Evolutionary conservation across 2,113 vertebrate genomes (phyloP).

Genomic region (Emydura subglobosa): DNA sequence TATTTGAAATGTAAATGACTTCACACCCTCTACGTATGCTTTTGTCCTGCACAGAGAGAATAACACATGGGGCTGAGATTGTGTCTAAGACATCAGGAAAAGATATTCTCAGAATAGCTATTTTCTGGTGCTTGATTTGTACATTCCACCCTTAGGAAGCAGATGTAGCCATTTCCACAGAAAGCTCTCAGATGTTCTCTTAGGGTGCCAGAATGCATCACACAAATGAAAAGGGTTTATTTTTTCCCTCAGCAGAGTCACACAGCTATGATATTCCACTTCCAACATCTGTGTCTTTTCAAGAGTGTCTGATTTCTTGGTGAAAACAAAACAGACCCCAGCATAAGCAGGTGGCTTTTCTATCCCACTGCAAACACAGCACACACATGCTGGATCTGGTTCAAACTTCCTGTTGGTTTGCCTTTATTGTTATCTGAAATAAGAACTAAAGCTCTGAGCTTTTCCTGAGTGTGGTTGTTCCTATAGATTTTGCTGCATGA

Average conservation of each 20-base stretch:
- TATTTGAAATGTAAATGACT: conserved; percentile 45
- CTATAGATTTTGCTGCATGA: background rate
- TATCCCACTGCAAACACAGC: background rate
- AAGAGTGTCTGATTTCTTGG: background rate
- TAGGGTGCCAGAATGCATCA: background rate
- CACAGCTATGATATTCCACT: background rate
- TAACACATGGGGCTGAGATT: background rate
- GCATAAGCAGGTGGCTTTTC: background rate
- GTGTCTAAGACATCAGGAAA: background rate
- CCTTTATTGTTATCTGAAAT: background rate
- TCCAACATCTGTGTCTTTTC: background rate
- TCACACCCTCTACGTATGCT: background rate
- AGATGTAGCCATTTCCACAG: background rate
- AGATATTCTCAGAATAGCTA: background rate
- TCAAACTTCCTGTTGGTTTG: background rate
- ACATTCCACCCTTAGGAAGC: background rate
- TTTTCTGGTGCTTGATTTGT: background rate
- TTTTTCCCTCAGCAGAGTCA: background rate
- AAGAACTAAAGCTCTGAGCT: background rate
- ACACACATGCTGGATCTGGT: rapidly evolving
- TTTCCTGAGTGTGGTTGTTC: background rate
- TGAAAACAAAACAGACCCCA: background rate
- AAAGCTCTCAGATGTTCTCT: background rate
- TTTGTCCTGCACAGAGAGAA: conserved; percentile 26
- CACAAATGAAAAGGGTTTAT: background rate